Evolutionary conservation across 2,113 vertebrate genomes (phyloP), one percentile per base, ranked within the genome.

Genomic region (Megaleporinus macrocephalus): DNA sequence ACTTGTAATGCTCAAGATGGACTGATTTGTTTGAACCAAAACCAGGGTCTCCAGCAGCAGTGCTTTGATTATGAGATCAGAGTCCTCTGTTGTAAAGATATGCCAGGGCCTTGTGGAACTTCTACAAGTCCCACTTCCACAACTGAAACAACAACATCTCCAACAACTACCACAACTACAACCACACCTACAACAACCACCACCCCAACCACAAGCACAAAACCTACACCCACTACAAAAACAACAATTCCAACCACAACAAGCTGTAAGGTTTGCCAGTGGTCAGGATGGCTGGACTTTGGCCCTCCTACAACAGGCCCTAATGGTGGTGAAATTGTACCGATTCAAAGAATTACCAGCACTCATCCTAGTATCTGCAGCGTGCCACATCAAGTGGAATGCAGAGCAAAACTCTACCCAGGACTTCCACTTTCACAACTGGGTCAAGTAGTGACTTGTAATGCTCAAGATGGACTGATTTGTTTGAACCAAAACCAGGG

Each of bases 401-500:
- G 88, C 18, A 81, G 80, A 73, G 79, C 88, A 36, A 76, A 66
- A 68, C 26, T 29, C 15, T 86, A 80, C n/a, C 87, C 86, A 78
- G 6, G 2, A 6, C 1, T 14, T 1, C 11, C 65, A 0, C 26
- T 87, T 0, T 79, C 82, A 36, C 9, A 86, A 15, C 0, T 94
- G n/a, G 90, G 88, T 0, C 92, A 94, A 81, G 49, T 0, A 55
- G 80, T 90, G 0, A 85, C 24, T 2, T 0, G 90, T 13, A 74
- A 91, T 0, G 53, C 74, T 36, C 0, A 73, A 27, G 74, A 82
- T 13, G 89, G 89, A 33, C 73, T 89, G 0, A 78, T 89, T 27
- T 93, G 93, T 72, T 22, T 59, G 18, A 94, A 93, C 55, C 22
- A 78, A 0, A 85, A 92, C 27, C 92, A 93, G 5, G 88, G 86